Conservation (phyloP, 2,888 invertebrate genomes). For the Parnassius orleans region DNA sequence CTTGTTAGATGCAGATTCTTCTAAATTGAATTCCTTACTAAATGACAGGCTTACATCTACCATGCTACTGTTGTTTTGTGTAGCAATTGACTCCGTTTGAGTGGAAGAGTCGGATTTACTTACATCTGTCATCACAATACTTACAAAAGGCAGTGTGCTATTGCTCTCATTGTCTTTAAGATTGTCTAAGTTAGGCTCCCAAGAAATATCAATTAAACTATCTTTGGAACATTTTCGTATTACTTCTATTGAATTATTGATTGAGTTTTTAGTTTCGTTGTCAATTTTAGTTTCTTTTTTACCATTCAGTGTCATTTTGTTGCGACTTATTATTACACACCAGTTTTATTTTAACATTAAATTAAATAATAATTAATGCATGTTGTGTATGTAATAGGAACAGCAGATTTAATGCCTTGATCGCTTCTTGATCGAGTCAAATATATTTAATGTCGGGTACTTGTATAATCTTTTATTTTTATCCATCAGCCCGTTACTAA, state of each 20-base stretch:
- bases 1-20: slow-evolving; percentile 50
- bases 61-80: slow-evolving; percentile 40
- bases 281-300: slow-evolving; percentile 39
- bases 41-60: slow-evolving; percentile 57
- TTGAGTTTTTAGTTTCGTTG: slow-evolving; percentile 36
- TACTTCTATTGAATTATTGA: slow-evolving; percentile 56
- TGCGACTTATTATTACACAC: slow-evolving; percentile 17
- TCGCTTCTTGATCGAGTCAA: slow-evolving; percentile 1
- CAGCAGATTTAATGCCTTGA: neutral
- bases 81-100: slow-evolving; percentile 55
- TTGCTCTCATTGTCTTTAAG: slow-evolving; percentile 43
- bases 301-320: slow-evolving; percentile 35
- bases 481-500: too few species aligned
- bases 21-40: slow-evolving; percentile 50
- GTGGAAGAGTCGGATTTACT: slow-evolving; percentile 50
- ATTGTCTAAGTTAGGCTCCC: slow-evolving; percentile 54
- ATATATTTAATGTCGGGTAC: slow-evolving; percentile 18
- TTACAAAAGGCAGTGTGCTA: slow-evolving; percentile 59
- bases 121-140: slow-evolving; percentile 53
- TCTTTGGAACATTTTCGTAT: slow-evolving; percentile 56
- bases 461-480: slow-evolving; percentile 4
- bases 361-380: neutral
- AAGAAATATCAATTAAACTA: slow-evolving; percentile 55
- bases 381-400: too few species aligned
- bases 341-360: slow-evolving; percentile 13